Conservation (phyloP, 2,797 vertebrate genomes). For the Hyperoplus immaculatus region DNA sequence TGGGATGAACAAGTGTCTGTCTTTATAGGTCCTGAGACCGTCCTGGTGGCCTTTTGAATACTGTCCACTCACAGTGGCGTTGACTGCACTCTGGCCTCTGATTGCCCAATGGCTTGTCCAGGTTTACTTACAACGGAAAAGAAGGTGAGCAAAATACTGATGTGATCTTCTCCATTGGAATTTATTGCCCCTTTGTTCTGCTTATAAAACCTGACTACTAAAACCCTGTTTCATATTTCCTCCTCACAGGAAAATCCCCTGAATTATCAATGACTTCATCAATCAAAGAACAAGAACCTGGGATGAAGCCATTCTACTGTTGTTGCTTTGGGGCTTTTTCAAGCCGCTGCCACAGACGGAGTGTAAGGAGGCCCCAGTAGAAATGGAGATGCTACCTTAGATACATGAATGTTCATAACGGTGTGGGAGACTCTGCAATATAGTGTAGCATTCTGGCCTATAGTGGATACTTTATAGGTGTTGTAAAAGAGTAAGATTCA, state of each 20-base stretch:
- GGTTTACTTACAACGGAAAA: conserved; percentile 90
- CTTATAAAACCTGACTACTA: not conserved
- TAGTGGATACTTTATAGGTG: conserved; percentile 5
- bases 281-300: conserved; percentile 17
- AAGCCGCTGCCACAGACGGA: conserved; percentile 9
- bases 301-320: conserved; percentile 40
- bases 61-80: conserved; percentile 86
- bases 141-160: conserved; percentile 85
- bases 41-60: conserved; percentile 93
- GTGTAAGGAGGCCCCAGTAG: conserved; percentile 5
- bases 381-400: conserved; percentile 18
- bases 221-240: conserved; percentile 23
- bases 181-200: not conserved
- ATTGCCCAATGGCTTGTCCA: conserved; percentile 91
- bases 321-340: conserved; percentile 39
- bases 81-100: conserved; percentile 92
- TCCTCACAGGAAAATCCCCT: conserved; percentile 69
- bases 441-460: conserved; percentile 37
- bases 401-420: conserved; percentile 4
- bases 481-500: conserved; percentile 23
- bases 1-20: conserved; percentile 11
- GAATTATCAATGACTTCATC: conserved; percentile 28
- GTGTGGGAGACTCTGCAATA: not conserved
- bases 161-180: not conserved
- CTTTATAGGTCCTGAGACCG: conserved; percentile 84